Percentiles rank a stretch among this genome's conserved stretches.
Conservation (phyloP, 2,888 invertebrate genomes). For the Choristoneura rosaceana region DNA sequence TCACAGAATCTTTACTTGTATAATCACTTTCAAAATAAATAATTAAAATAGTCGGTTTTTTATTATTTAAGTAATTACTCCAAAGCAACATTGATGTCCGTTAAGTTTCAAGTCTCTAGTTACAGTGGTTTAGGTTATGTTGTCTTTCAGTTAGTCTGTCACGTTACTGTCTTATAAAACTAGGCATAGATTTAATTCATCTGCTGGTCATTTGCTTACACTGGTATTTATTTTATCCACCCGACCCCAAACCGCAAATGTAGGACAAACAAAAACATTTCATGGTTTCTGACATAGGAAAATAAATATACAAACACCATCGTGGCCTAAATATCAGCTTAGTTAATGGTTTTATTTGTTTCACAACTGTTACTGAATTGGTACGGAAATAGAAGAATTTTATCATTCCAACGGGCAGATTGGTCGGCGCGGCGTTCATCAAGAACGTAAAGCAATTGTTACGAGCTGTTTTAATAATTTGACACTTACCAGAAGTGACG, state of each 20-base stretch:
- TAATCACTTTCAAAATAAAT: too few relatives aligned
- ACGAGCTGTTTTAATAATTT: slow-evolving; percentile 1
- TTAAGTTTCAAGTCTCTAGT: too few relatives aligned
- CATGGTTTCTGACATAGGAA: neutral
- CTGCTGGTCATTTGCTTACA: neutral
- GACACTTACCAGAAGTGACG: neutral
- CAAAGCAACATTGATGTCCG: too few relatives aligned
- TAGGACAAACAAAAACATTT: neutral
- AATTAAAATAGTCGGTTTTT: too few relatives aligned
- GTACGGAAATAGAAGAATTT: slow-evolving; percentile 10
- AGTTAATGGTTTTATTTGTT: slow-evolving; percentile 4
- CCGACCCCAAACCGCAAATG: neutral
- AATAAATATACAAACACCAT: slow-evolving; percentile 12
- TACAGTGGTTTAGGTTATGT: too few relatives aligned
- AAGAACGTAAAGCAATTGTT: neutral
- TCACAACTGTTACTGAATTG: slow-evolving; percentile 1
- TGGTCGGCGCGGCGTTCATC: neutral
- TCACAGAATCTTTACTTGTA: too few relatives aligned
- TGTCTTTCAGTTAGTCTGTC: too few relatives aligned
- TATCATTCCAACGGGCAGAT: neutral
- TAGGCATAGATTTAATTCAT: too few relatives aligned
- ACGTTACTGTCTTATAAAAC: too few relatives aligned
- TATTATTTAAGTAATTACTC: too few relatives aligned
- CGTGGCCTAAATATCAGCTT: slow-evolving; percentile 10
- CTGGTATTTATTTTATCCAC: neutral